phyloP scores from a whole-genome alignment of 2,888 invertebrate species.

The Tenthredo mesomela region DNA sequence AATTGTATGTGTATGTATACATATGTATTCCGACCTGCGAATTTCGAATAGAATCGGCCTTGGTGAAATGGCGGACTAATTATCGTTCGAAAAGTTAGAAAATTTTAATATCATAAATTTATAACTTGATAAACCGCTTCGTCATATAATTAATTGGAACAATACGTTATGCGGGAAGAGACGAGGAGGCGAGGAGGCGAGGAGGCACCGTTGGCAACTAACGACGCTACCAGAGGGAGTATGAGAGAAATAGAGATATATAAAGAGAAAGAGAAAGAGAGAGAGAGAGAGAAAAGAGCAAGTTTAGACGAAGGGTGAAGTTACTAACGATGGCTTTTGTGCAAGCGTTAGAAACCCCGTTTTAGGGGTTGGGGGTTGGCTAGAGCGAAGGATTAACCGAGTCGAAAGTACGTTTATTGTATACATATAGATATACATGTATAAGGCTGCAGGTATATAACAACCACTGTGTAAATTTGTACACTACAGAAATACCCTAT shows the following conservation, averaged over 20 bases:
- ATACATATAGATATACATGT: background rate
- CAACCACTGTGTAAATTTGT: background rate
- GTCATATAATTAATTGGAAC: conserved; percentile 66
- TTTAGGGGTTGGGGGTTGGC: background rate
- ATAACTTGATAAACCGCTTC: conserved; percentile 59
- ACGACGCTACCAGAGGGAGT: conserved; percentile 42
- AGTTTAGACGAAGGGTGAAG: conserved; percentile 63
- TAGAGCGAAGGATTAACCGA: conserved; percentile 45
- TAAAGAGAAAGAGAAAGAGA: conserved; percentile 38
- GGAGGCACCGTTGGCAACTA: conserved; percentile 46
- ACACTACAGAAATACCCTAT: conserved; percentile 19
- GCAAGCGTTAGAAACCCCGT: conserved; percentile 53
- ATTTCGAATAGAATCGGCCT: background rate
- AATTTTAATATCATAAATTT: conserved; percentile 62
- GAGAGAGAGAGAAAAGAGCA: conserved; percentile 55
- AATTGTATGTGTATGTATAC: too few relatives aligned
- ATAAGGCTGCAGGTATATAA: background rate
- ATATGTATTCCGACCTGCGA: background rate
- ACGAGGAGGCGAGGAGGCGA: background rate
- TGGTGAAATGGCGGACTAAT: background rate
- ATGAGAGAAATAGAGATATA: conserved; percentile 46
- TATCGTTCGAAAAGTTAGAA: conserved; percentile 55
- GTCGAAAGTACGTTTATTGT: conserved; percentile 35
- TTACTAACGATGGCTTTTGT: conserved; percentile 73
- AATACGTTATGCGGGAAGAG: conserved; percentile 61